Conservation (phyloP, 1,140 invertebrate species). For the Hetaerina americana region DNA sequence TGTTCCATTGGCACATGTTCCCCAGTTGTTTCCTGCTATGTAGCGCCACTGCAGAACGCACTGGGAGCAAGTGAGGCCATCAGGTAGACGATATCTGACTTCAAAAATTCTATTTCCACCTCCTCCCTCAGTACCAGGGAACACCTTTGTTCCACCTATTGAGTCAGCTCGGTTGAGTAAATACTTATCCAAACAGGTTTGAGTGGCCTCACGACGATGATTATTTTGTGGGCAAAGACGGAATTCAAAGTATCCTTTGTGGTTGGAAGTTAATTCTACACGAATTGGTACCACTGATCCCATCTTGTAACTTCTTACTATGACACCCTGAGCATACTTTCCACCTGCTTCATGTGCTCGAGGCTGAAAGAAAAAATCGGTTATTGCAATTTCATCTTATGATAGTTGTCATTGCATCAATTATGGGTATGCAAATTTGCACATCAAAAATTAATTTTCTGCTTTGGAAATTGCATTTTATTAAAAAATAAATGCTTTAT, state of each 20-base stretch:
- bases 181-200: slow-evolving; percentile 64
- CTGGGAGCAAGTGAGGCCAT: slow-evolving; percentile 53
- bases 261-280: slow-evolving; percentile 38
- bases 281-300: slow-evolving; percentile 53
- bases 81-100: slow-evolving; percentile 52
- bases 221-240: slow-evolving; percentile 55
- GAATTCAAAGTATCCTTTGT: slow-evolving; percentile 81
- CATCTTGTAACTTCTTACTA: slow-evolving; percentile 58
- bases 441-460: no score
- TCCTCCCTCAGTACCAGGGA: slow-evolving; percentile 42
- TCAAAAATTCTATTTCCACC: slow-evolving; percentile 51
- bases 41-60: slow-evolving; percentile 74
- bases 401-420: no score
- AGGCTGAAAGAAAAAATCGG: slow-evolving; percentile 36
- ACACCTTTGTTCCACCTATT: slow-evolving; percentile 36
- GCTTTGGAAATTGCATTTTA: no score
- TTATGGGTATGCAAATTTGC: no score
- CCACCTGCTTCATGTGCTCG: slow-evolving; percentile 73
- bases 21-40: slow-evolving; percentile 44
- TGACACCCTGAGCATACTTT: slow-evolving; percentile 64
- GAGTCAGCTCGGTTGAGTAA: slow-evolving; percentile 42
- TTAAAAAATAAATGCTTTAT: no score
- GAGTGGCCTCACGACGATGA: slow-evolving; percentile 40
- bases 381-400: no score
- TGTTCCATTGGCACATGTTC: slow-evolving; percentile 31